These are phyloP conservation scores for Danaus chrysippus DNA, from an alignment of 2,888 invertebrate species.

Conservation along the genomic window DNA sequence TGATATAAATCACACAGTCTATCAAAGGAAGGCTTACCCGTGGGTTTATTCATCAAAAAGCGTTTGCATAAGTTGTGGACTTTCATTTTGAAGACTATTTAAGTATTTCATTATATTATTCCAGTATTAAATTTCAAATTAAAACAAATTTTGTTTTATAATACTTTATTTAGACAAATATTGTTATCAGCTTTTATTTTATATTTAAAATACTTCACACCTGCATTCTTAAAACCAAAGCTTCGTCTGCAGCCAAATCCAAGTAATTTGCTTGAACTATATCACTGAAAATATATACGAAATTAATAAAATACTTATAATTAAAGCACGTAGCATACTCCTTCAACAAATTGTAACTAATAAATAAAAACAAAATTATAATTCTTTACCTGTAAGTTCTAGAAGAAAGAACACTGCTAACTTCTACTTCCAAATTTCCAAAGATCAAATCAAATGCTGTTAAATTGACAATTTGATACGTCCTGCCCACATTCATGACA, in stretches of 20 bases:
- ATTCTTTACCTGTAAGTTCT: slow-evolving; percentile 66
- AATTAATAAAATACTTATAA: neutral
- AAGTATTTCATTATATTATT: no score
- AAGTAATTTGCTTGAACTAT: slow-evolving; percentile 56
- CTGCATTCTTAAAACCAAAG: slow-evolving; percentile 68
- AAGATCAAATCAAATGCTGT: slow-evolving; percentile 71
- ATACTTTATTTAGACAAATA: neutral
- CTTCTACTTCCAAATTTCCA: slow-evolving; percentile 74
- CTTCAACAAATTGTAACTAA: neutral
- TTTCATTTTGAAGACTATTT: no score
- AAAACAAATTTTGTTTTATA: neutral
- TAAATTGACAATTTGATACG: slow-evolving; percentile 75
- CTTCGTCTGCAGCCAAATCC: slow-evolving; percentile 64
- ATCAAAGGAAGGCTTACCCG: neutral
- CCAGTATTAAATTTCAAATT: no score
- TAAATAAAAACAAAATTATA: neutral
- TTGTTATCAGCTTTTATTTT: neutral
- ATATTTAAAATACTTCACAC: slow-evolving; percentile 38
- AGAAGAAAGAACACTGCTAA: slow-evolving; percentile 71
- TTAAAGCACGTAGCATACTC: neutral
- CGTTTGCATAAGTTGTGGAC: neutral
- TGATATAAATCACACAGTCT: neutral
- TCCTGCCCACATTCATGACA: slow-evolving; percentile 78
- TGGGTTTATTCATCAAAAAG: neutral
- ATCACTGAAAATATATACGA: slow-evolving; percentile 54